Base-by-base conservation (phyloP, 2,797 vertebrate genomes). In the Tolypeutes matacus region DNA sequence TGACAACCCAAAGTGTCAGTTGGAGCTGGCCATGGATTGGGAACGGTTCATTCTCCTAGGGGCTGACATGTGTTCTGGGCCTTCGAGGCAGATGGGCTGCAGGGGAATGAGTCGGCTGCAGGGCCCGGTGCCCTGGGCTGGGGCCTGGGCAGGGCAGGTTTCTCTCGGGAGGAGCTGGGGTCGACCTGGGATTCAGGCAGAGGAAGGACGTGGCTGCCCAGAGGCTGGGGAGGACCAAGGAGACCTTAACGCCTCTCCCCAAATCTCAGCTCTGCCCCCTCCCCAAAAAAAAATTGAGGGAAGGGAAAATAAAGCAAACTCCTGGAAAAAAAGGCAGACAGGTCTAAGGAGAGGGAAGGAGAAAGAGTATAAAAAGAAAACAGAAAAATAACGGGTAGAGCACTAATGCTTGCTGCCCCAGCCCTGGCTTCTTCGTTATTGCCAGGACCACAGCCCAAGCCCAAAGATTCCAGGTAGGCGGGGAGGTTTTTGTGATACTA, bases 401-500 rank as follows among this genome's bases (percentile, higher is more conserved):
- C 51, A n/a, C 17, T 6, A 8, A 5, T 5, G 5, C 36, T 1
- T 7, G 4, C 36, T 1, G 1, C 14, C 17, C 3, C 7, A 72
- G 42, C 23, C 3, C 27, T 9, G 14, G 36, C 20, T 3, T 27
- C 58, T 31, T 36, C 53, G 0, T 53, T 36, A 8, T n/a, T 84
- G n/a, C 23, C 76, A 82, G 58, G 60, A 76, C 86, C 34, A 89
- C 25, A 7, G 31, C 65, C 39, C 12, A 11, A 18, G 2, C 84
- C 95, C 42, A 39, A 64, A 95, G 84, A 90, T n/a, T 62, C 39
- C 85, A 76, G 93, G 76, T 18, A 85, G 89, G 62, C 90, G 53
- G 49, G 46, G 70, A 53, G 86, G 80, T 39, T 80, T 93, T 83
- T 96, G 91, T 91, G 89, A 82, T 69, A 64, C 89, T 82, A 95